These are phyloP conservation scores for Dolichopus griseipennis DNA, from an alignment of 2,888 invertebrate species.

Conservation along the genomic window DNA sequence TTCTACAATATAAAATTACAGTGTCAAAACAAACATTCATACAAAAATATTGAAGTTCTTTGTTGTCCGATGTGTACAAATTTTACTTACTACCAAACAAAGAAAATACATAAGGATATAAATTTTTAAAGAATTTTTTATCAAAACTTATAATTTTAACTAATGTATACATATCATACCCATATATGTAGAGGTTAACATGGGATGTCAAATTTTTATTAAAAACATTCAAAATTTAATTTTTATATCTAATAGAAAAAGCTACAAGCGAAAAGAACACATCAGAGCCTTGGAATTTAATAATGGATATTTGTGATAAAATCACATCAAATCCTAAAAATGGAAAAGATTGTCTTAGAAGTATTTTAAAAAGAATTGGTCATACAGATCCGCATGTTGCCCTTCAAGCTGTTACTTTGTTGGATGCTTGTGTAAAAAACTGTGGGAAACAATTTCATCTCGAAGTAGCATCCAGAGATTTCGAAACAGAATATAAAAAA, in stretches of 20 bases:
- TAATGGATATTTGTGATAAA: slow-evolving; percentile 90
- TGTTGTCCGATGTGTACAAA: neutral
- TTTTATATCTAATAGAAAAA: slow-evolving; percentile 55
- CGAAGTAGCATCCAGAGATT: slow-evolving; percentile 93
- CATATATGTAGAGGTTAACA: no score
- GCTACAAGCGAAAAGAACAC: slow-evolving; percentile 88
- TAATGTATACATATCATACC: no score
- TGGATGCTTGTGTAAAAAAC: slow-evolving; percentile 93
- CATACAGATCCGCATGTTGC: slow-evolving; percentile 88
- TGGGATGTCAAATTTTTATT: neutral
- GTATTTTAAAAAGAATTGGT: slow-evolving; percentile 73
- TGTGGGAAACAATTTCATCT: slow-evolving; percentile 86
- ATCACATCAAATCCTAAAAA: slow-evolving; percentile 62
- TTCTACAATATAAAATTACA: no score
- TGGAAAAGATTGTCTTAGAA: slow-evolving; percentile 77
- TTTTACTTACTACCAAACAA: no score
- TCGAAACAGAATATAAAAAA: slow-evolving; percentile 79
- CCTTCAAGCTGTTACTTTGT: slow-evolving; percentile 82
- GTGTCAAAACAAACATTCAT: no score
- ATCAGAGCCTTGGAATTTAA: slow-evolving; percentile 83
- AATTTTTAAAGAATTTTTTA: no score
- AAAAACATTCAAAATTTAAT: no score
- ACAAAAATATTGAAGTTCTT: neutral
- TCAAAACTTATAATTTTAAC: no score
- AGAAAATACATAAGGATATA: neutral